Percentiles rank a stretch among this genome's conserved stretches.
These are phyloP conservation scores for Erithacus rubecula DNA, from an alignment of 2,797 vertebrate species.

Conservation along the genomic window DNA sequence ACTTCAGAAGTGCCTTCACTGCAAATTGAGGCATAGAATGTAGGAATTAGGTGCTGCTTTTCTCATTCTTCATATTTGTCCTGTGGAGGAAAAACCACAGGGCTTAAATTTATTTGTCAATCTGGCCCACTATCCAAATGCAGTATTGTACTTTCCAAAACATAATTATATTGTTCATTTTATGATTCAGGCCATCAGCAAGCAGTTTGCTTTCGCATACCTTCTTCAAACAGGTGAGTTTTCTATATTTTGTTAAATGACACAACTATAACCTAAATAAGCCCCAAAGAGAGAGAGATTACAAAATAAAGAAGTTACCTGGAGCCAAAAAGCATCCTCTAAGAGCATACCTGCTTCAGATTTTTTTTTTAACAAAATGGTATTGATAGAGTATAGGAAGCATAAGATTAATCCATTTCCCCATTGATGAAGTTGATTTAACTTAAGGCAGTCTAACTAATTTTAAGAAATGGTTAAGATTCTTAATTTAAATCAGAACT, in stretches of 20 bases:
- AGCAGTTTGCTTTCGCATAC: conserved; percentile 88
- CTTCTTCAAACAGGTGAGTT: conserved; percentile 94
- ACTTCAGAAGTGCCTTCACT: background rate
- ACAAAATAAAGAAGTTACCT: background rate
- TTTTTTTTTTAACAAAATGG: background rate
- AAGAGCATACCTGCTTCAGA: background rate
- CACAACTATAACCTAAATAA: background rate
- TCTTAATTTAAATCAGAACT: background rate
- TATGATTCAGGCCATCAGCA: conserved; percentile 88
- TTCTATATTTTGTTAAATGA: conserved; percentile 5
- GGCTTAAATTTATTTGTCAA: background rate
- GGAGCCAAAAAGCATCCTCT: background rate
- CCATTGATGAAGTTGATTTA: background rate
- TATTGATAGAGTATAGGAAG: background rate
- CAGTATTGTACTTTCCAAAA: conserved; percentile 13
- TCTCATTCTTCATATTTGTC: background rate
- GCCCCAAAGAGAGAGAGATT: background rate
- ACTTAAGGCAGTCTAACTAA: background rate
- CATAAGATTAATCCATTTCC: background rate
- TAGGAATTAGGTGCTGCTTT: background rate
- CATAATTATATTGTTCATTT: conserved; percentile 58
- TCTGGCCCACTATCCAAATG: background rate
- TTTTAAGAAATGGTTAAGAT: background rate
- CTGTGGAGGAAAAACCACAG: background rate
- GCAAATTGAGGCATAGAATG: background rate